Conservation (phyloP, 2,888 invertebrate genomes). For the Candidula unifasciata region DNA sequence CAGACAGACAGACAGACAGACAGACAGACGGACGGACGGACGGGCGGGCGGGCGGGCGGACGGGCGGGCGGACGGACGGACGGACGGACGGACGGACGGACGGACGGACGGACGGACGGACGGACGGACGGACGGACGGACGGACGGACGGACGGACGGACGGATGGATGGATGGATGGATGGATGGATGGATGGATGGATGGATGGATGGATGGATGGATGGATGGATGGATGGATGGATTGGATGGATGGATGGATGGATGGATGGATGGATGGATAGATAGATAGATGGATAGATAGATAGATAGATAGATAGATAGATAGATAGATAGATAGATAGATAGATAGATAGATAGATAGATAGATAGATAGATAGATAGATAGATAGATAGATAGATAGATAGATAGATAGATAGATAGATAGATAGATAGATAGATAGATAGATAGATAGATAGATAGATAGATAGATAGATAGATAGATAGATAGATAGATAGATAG, state of each 20-base stretch:
- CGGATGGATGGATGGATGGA: no score
- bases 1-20: slow-evolving; percentile 23
- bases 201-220: neutral
- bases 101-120: neutral
- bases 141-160: neutral
- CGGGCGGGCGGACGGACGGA: no score
- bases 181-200: neutral
- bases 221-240: neutral
- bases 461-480: neutral
- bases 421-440: slow-evolving; percentile 2
- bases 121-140: neutral
- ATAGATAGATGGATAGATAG: no score
- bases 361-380: neutral
- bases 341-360: neutral
- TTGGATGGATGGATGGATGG: no score
- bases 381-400: no score
- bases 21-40: no score
- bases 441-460: neutral
- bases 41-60: no score
- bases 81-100: neutral
- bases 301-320: neutral
- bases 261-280: no score
- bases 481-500: slow-evolving; percentile 2
- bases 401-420: neutral
- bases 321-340: neutral